These are phyloP conservation scores for Microvelia longipes DNA, from an alignment of 1,140 invertebrate genomes.

Conservation along the genomic window DNA sequence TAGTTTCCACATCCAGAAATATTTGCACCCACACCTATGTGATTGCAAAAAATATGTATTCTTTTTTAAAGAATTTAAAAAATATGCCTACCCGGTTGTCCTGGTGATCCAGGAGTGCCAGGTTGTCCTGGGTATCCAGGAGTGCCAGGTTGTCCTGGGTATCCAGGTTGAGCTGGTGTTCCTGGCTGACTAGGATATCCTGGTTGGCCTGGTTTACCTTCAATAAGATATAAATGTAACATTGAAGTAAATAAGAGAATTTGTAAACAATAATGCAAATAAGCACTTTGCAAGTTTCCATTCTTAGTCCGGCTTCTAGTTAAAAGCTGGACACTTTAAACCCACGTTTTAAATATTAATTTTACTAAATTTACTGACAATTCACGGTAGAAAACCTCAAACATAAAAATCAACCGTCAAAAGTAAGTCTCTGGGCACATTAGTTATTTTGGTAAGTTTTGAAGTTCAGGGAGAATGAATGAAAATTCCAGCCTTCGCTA, in stretches of 20 bases:
- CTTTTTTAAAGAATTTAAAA: too few relatives aligned
- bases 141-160: slow-evolving; percentile 14
- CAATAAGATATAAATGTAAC: slow-evolving; percentile 19
- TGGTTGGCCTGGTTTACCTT: slow-evolving; percentile 14
- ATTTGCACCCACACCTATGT: too few relatives aligned
- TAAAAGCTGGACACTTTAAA: slow-evolving; percentile 26
- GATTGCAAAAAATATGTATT: too few relatives aligned
- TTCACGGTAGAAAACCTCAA: too few relatives aligned
- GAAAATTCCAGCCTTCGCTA: too few relatives aligned
- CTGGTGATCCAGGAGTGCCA: slow-evolving; percentile 19
- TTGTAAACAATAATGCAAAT: slow-evolving; percentile 19
- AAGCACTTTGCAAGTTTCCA: slow-evolving; percentile 15
- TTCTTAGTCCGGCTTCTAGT: slow-evolving; percentile 25
- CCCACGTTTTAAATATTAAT: too few relatives aligned
- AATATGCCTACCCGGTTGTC: slow-evolving; percentile 15
- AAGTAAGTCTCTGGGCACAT: too few relatives aligned
- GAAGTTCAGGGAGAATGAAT: too few relatives aligned
- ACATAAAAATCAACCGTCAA: too few relatives aligned
- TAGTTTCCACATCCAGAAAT: too few relatives aligned
- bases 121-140: slow-evolving; percentile 20
- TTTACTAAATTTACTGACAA: too few relatives aligned
- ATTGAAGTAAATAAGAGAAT: slow-evolving; percentile 19
- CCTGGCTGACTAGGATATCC: slow-evolving; percentile 18
- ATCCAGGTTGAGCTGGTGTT: slow-evolving; percentile 16
- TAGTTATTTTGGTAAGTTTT: too few relatives aligned